phyloP scores from a whole-genome alignment of 2,888 invertebrate genomes.

The Diarsia rubi region DNA sequence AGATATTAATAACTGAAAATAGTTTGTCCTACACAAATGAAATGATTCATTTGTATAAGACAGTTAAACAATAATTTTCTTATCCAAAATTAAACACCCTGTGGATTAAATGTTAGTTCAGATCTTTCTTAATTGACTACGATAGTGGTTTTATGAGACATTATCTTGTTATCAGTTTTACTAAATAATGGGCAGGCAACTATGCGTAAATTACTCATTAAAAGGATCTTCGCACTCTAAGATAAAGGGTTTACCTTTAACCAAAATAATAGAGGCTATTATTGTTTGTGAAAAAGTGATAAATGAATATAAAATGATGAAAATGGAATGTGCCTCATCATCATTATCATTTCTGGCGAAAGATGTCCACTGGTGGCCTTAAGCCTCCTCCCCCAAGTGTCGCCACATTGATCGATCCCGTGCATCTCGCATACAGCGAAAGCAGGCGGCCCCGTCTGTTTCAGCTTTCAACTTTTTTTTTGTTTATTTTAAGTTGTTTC shows the following conservation, averaged over 20 bases:
- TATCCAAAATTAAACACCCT: conserved; percentile 9
- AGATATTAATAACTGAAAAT: too few species aligned
- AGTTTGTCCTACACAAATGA: too few species aligned
- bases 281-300: neutral
- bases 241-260: neutral
- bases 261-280: neutral
- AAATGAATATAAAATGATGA: too few species aligned
- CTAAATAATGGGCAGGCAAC: neutral
- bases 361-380: too few species aligned
- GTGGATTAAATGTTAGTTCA: conserved; percentile 5
- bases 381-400: too few species aligned
- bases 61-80: neutral
- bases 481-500: too few species aligned
- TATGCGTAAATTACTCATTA: neutral
- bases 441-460: too few species aligned
- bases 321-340: too few species aligned
- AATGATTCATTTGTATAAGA: neutral
- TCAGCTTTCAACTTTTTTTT: too few species aligned
- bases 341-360: too few species aligned
- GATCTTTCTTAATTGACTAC: conserved; percentile 2
- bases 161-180: conserved; percentile 18
- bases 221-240: neutral
- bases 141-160: conserved; percentile 13
- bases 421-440: too few species aligned
- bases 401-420: too few species aligned